These are phyloP conservation scores for Diadromus collaris DNA, from an alignment of 2,888 invertebrate species.

Conservation along the genomic window DNA sequence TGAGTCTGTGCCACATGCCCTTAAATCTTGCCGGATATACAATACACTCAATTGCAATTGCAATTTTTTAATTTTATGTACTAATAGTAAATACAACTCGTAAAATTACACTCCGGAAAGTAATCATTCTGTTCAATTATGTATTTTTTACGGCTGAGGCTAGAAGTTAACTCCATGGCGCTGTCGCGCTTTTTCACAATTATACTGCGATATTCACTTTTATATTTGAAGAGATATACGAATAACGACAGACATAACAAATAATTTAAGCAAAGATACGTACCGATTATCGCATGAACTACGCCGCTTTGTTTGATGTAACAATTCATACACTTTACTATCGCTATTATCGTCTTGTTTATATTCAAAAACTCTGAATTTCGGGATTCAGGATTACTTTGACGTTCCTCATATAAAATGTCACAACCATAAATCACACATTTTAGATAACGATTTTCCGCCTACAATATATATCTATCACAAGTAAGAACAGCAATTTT, in stretches of 20 bases:
- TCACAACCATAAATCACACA: not conserved
- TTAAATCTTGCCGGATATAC: not conserved
- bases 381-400: not conserved
- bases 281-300: not conserved
- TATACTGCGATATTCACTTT: not conserved
- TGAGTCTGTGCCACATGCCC: no score
- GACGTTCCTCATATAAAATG: not conserved
- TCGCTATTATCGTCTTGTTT: not conserved
- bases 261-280: not conserved
- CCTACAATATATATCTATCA: not conserved
- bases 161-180: not conserved
- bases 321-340: not conserved
- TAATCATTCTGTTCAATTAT: not conserved
- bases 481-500: not conserved
- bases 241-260: not conserved
- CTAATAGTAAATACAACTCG: not conserved
- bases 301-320: not conserved
- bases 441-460: not conserved
- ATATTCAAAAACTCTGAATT: not conserved
- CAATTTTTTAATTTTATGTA: not conserved
- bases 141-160: not conserved
- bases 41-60: not conserved
- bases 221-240: not conserved
- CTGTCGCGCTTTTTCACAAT: not conserved
- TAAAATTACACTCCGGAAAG: not conserved